Conservation (phyloP, 2,113 vertebrate genomes). For the Argyrosomus japonicus region DNA sequence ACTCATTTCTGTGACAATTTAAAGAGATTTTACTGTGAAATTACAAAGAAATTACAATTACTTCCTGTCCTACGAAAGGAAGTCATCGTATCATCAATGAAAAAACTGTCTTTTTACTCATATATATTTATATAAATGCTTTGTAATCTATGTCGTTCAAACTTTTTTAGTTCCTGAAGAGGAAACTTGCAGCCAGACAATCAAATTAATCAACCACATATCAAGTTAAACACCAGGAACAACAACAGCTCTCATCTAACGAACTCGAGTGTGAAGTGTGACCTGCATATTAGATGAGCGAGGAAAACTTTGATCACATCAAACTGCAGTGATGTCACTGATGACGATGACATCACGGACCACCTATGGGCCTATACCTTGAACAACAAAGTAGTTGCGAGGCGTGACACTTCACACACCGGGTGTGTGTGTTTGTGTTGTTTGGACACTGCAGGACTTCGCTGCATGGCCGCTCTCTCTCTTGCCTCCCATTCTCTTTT, state of each 20-base stretch:
- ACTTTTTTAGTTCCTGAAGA: slow-evolving; percentile 1
- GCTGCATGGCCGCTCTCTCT: slow-evolving; percentile 3
- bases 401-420: not conserved
- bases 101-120: no score
- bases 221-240: slow-evolving; percentile 1
- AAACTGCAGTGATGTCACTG: not conserved
- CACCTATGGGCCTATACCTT: not conserved
- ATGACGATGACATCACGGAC: not conserved
- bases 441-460: slow-evolving; percentile 34
- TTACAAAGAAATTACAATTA: no score
- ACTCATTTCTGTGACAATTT: no score
- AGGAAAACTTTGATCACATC: not conserved
- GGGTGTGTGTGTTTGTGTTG: slow-evolving; percentile 18
- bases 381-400: not conserved
- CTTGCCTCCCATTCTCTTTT: slow-evolving; percentile 56
- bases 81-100: no score
- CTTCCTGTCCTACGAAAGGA: no score
- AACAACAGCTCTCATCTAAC: not conserved
- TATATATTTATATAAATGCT: no score
- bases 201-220: slow-evolving; percentile 27
- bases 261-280: not conserved
- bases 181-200: slow-evolving; percentile 10
- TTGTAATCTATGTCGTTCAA: not conserved
- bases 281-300: not conserved
- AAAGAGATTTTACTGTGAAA: no score